Evolutionary conservation across 2,888 invertebrate species (phyloP).

Genomic region (Cheilosia grossa): DNA sequence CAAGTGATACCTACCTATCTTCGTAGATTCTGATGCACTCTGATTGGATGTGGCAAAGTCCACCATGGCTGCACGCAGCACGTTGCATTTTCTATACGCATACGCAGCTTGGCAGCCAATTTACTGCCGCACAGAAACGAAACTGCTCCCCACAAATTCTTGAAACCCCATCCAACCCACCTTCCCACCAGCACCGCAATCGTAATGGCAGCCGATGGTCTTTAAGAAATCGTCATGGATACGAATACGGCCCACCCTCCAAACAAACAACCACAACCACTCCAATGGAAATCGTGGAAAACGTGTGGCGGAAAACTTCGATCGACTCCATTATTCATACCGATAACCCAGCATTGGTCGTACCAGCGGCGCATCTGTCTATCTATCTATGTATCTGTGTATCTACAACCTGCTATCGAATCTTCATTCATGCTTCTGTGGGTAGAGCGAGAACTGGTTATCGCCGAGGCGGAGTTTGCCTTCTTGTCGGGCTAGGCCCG

Average conservation of each 20-base stretch:
- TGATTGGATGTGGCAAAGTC: no score
- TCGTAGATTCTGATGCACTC: no score
- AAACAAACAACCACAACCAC: constrained; percentile 4
- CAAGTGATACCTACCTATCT: no score
- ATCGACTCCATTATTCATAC: constrained; percentile 73
- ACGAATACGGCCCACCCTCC: constrained; percentile 39
- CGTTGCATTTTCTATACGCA: no score
- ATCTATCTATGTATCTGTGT: constrained; percentile 65
- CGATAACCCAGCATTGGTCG: constrained; percentile 48
- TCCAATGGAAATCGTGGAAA: constrained; percentile 49
- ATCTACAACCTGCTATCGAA: constrained; percentile 65
- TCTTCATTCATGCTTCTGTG: constrained; percentile 42
- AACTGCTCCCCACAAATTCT: constrained; percentile 10
- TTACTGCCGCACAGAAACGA: not conserved
- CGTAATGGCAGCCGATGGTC: constrained; percentile 57
- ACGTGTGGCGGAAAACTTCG: constrained; percentile 32
- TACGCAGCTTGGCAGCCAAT: no score
- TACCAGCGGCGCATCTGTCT: constrained; percentile 27
- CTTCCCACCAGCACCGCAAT: constrained; percentile 21
- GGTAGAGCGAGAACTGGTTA: constrained; percentile 21
- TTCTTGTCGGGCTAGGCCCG: not conserved
- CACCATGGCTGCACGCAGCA: no score
- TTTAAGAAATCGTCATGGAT: constrained; percentile 3
- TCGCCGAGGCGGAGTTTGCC: constrained; percentile 52
- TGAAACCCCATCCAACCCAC: constrained; percentile 29